Evolutionary conservation across 2,888 invertebrate species (phyloP).

Genomic region (Platycheirus albimanus): DNA sequence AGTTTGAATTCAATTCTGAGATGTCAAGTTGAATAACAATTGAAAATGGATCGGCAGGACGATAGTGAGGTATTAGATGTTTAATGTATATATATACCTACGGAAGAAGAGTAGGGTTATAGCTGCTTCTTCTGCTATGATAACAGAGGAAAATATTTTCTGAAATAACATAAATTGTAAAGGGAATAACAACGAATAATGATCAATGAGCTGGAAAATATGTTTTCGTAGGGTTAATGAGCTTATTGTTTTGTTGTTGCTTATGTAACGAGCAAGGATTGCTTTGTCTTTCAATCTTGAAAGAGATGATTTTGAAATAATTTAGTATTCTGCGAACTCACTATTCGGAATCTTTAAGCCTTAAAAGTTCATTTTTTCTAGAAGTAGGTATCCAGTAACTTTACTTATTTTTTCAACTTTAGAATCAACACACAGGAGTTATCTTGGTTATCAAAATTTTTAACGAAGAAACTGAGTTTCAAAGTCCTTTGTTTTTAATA

Average conservation of each 20-base stretch:
- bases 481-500: too few species aligned
- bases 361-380: too few species aligned
- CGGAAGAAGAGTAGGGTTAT: background rate
- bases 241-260: background rate
- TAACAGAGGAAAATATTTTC: conserved; percentile 17
- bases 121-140: background rate
- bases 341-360: too few species aligned
- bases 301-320: too few species aligned
- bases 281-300: too few species aligned
- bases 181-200: conserved; percentile 26
- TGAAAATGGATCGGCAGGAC: conserved; percentile 14
- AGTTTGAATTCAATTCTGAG: conserved; percentile 45
- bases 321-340: too few species aligned
- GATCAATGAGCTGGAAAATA: conserved; percentile 21
- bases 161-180: conserved; percentile 8
- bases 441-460: too few species aligned
- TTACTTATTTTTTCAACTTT: too few species aligned
- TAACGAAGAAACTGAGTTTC: too few species aligned
- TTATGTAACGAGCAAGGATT: background rate
- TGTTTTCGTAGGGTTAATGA: background rate
- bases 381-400: too few species aligned
- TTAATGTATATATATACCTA: background rate
- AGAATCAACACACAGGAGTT: too few species aligned
- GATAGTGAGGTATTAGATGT: too few species aligned
- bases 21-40: conserved; percentile 64